phyloP scores from a whole-genome alignment of 1,140 invertebrate species.

The Bombus picipes region DNA sequence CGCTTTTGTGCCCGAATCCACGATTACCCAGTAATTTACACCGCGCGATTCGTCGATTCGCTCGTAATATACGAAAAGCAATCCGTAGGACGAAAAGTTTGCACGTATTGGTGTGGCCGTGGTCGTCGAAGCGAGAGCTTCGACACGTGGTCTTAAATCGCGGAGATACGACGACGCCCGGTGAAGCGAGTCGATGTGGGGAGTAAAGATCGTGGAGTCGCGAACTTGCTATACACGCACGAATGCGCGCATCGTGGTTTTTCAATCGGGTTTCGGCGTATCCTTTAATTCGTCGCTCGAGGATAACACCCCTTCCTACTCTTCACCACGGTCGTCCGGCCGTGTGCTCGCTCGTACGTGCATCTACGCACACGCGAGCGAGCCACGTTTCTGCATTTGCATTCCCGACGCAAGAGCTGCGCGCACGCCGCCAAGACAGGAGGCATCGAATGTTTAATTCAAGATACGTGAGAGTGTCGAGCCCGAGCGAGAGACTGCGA shows the following conservation, averaged over 20 bases:
- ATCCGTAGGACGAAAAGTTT: slow-evolving; percentile 40
- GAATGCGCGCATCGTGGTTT: slow-evolving; percentile 68
- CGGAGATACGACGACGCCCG: slow-evolving; percentile 22
- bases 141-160: slow-evolving; percentile 56
- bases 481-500: slow-evolving; percentile 26
- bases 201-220: background rate
- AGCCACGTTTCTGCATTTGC: slow-evolving; percentile 79
- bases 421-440: slow-evolving; percentile 81
- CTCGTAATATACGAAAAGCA: background rate
- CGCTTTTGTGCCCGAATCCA: background rate
- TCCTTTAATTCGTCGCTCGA: slow-evolving; percentile 76
- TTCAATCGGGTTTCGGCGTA: slow-evolving; percentile 72
- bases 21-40: background rate
- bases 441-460: slow-evolving; percentile 83
- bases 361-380: slow-evolving; percentile 31
- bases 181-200: slow-evolving; percentile 30
- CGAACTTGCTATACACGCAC: slow-evolving; percentile 55
- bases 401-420: slow-evolving; percentile 72
- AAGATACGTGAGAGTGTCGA: slow-evolving; percentile 72
- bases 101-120: background rate
- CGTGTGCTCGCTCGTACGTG: slow-evolving; percentile 26
- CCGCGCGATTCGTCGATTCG: background rate
- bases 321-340: background rate
- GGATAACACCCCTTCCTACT: slow-evolving; percentile 69
- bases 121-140: background rate